A percentile compares a stretch with the other conserved stretches of the same genome.
phyloP scores from a whole-genome alignment of 2,113 vertebrate species.

The Canis aureus region DNA sequence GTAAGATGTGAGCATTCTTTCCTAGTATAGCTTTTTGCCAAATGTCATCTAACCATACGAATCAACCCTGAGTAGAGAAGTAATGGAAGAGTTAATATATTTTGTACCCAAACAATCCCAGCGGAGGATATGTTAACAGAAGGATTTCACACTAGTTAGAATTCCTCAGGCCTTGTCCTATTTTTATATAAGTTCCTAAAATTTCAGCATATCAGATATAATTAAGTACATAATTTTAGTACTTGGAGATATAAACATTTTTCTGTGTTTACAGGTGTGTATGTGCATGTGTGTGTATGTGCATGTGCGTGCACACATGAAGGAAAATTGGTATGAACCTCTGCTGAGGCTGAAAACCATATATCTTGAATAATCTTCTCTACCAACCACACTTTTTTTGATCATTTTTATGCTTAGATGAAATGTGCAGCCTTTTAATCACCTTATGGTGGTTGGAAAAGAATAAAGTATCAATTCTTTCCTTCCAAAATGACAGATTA shows the following conservation, averaged over 20 bases:
- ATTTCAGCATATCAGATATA: slow-evolving; percentile 37
- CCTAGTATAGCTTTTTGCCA: slow-evolving; percentile 26
- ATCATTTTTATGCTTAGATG: slow-evolving; percentile 58
- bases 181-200: not conserved
- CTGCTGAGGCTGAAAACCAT: not conserved
- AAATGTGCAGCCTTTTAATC: slow-evolving; percentile 12
- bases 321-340: not conserved
- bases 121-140: not conserved
- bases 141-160: not conserved
- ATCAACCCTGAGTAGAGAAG: slow-evolving; percentile 25
- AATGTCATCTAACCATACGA: not conserved
- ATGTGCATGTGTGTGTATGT: not conserved
- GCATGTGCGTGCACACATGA: not conserved
- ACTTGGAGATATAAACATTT: not conserved
- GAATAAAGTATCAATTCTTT: not conserved
- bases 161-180: not conserved
- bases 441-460: slow-evolving; percentile 30
- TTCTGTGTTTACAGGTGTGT: not conserved
- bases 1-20: not conserved
- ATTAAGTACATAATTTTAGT: not conserved
- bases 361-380: slow-evolving; percentile 19
- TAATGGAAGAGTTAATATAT: slow-evolving; percentile 32
- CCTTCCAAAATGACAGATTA: slow-evolving; percentile 15
- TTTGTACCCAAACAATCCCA: not conserved
- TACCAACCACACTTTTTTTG: slow-evolving; percentile 22